Conservation (phyloP, 1,140 invertebrate species). For the Bombus balteatus region DNA sequence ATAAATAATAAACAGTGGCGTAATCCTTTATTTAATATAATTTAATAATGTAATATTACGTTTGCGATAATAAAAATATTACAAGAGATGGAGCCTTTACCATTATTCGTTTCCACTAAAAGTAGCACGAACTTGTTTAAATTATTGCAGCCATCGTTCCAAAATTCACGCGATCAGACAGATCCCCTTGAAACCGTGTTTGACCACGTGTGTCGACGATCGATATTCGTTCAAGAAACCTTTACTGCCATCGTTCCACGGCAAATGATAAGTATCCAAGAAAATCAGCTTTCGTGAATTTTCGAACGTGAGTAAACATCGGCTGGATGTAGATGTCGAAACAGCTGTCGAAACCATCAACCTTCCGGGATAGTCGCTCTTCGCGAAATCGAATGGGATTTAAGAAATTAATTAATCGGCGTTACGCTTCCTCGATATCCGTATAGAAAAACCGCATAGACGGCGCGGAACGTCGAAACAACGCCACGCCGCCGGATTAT, state of each 20-base stretch:
- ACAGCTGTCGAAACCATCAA: conserved; percentile 72
- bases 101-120: conserved; percentile 71
- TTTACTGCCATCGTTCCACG: neutral
- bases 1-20: conserved; percentile 82
- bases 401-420: conserved; percentile 61
- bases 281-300: conserved; percentile 40
- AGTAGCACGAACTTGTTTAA: conserved; percentile 63
- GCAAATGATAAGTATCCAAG: neutral
- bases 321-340: conserved; percentile 69
- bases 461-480: neutral
- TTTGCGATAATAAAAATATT: conserved; percentile 82
- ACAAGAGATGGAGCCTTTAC: conserved; percentile 81
- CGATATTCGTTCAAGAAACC: neutral
- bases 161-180: conserved; percentile 31
- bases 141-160: conserved; percentile 51
- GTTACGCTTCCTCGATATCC: conserved; percentile 48
- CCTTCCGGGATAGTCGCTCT: conserved; percentile 56
- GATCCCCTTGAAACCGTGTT: neutral
- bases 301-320: conserved; percentile 62
- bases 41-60: conserved; percentile 76
- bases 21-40: conserved; percentile 78
- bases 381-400: conserved; percentile 59
- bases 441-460: conserved; percentile 47
- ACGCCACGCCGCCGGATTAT: conserved; percentile 46
- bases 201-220: neutral